Evolutionary conservation across 2,797 vertebrate genomes (phyloP).

Genomic region (Danio aesculapii): DNA sequence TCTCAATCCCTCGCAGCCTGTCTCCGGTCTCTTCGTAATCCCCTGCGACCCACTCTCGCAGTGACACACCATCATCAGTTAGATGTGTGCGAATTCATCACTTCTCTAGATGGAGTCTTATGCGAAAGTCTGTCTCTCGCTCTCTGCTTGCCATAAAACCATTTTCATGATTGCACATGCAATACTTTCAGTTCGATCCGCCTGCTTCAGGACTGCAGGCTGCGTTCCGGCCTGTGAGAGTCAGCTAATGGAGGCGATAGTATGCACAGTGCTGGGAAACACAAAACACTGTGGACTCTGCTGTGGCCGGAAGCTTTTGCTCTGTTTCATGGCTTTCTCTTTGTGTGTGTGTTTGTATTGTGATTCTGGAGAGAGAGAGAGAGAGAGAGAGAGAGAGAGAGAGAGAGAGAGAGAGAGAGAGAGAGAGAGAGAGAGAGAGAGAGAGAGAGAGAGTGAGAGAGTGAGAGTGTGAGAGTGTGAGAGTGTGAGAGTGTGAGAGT

Average conservation of each 20-base stretch:
- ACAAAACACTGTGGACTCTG: slow-evolving; percentile 30
- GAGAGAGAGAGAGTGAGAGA: too few species aligned
- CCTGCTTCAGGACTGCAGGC: slow-evolving; percentile 7
- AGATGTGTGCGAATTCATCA: slow-evolving; percentile 46
- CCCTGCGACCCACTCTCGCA: slow-evolving; percentile 45
- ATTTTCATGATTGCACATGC: slow-evolving; percentile 41
- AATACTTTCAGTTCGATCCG: slow-evolving; percentile 37
- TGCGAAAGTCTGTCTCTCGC: slow-evolving; percentile 6
- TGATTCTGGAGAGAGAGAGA: not conserved
- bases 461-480: too few species aligned
- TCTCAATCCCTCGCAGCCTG: slow-evolving; percentile 45
- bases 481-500: too few species aligned
- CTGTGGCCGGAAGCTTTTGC: slow-evolving; percentile 16
- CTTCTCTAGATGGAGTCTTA: slow-evolving; percentile 46
- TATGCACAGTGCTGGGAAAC: slow-evolving; percentile 51
- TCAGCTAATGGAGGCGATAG: slow-evolving; percentile 28
- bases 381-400: too few species aligned
- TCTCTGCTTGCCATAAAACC: slow-evolving; percentile 18
- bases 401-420: too few species aligned
- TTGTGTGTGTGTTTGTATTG: slow-evolving; percentile 9
- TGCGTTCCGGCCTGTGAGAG: slow-evolving; percentile 13
- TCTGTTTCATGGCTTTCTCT: not conserved
- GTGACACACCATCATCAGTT: slow-evolving; percentile 45
- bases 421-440: too few species aligned
- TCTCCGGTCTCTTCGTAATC: slow-evolving; percentile 42